A percentile compares a stretch with the other conserved stretches of the same genome.
phyloP scores from a whole-genome alignment of 2,113 vertebrate species.

The Misgurnus anguillicaudatus region DNA sequence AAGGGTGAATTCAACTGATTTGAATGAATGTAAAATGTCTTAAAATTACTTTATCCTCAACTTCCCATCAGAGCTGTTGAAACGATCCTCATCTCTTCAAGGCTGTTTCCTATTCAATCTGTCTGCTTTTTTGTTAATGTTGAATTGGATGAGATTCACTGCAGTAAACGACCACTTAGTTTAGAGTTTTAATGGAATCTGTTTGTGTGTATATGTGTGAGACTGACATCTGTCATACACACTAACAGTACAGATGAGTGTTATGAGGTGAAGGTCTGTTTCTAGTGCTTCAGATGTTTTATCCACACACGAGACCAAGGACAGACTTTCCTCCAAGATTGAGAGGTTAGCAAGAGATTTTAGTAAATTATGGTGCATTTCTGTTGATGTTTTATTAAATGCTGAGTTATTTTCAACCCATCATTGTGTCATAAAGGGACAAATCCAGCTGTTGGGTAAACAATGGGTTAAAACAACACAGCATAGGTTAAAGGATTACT shows the following conservation, averaged over 20 bases:
- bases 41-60: constrained; percentile 31
- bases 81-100: constrained; percentile 22
- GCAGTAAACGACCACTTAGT: constrained; percentile 48
- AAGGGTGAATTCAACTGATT: not conserved
- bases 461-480: no score
- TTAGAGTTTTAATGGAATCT: constrained; percentile 44
- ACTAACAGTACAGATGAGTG: not conserved
- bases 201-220: not conserved
- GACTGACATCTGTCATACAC: not conserved
- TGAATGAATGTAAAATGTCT: not conserved
- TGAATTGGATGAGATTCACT: constrained; percentile 43
- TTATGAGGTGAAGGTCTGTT: constrained; percentile 26
- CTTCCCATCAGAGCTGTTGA: constrained; percentile 26
- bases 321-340: no score
- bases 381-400: no score
- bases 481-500: no score
- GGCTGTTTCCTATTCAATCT: constrained; percentile 41
- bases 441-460: no score
- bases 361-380: no score
- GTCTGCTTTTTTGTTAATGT: constrained; percentile 44
- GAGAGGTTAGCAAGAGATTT: no score
- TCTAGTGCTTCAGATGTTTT: not conserved
- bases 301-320: not conserved
- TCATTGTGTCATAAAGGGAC: no score
- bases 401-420: no score